Percentiles rank a stretch among this genome's conserved stretches.
phyloP scores from a whole-genome alignment of 2,797 vertebrate genomes.

The Acanthurus tractus region DNA sequence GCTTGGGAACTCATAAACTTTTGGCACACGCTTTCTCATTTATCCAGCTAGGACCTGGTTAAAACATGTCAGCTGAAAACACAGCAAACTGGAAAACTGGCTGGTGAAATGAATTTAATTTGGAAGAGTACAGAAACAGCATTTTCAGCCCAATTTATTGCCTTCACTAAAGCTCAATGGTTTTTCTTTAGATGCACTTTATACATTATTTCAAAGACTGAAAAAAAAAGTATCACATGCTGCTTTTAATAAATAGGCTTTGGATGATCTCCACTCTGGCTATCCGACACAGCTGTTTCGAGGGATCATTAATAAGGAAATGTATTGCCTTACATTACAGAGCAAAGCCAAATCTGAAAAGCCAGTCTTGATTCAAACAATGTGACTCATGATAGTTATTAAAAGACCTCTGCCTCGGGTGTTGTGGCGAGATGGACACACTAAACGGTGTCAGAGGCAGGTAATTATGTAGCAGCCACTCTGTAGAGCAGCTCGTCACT shows the following conservation, averaged over 20 bases:
- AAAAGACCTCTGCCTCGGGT: conserved; percentile 57
- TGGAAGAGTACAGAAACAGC: conserved; percentile 25
- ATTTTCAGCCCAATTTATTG: conserved; percentile 34
- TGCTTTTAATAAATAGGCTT: conserved; percentile 39
- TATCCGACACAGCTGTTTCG: conserved; percentile 22
- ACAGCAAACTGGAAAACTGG: conserved; percentile 44
- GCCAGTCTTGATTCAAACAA: conserved; percentile 47
- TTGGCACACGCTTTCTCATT: conserved; percentile 58
- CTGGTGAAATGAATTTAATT: conserved; percentile 45
- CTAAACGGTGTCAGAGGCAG: conserved; percentile 73
- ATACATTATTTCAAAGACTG: conserved; percentile 20
- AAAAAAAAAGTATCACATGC: conserved; percentile 11
- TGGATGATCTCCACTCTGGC: conserved; percentile 22
- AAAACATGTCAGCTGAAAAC: conserved; percentile 60
- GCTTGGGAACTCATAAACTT: conserved; percentile 46
- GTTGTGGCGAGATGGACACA: conserved; percentile 56
- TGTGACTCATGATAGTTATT: conserved; percentile 51
- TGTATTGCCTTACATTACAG: conserved; percentile 22
- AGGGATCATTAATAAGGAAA: conserved; percentile 43
- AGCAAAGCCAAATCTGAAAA: conserved; percentile 37
- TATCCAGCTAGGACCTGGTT: conserved; percentile 56
- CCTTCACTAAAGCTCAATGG: conserved; percentile 24
- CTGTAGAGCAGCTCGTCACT: conserved; percentile 64
- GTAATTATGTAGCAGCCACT: conserved; percentile 72
- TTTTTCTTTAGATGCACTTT: conserved; percentile 31